phyloP scores from a whole-genome alignment of 2,888 invertebrate species.

The Brachyptera putata region DNA sequence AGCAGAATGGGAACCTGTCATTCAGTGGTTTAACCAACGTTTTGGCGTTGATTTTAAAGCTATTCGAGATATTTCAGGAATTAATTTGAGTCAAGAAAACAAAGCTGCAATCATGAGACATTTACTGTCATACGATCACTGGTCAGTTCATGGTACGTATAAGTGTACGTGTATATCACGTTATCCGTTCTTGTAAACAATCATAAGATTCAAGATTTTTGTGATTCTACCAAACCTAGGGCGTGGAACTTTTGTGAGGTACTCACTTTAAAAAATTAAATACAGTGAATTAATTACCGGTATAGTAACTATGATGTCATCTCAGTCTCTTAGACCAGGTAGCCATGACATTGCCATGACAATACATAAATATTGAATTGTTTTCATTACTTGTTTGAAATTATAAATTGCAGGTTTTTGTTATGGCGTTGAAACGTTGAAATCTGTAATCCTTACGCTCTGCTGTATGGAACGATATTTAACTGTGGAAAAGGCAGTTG shows the following conservation, averaged over 20 bases:
- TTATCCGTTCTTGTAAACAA: too few relatives aligned
- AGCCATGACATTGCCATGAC: too few relatives aligned
- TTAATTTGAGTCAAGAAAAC: constrained; percentile 60
- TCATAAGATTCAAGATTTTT: too few relatives aligned
- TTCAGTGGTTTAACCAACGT: constrained; percentile 83
- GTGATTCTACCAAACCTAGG: neutral
- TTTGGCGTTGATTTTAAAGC: constrained; percentile 69
- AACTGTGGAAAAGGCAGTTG: constrained; percentile 74
- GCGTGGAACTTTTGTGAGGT: neutral
- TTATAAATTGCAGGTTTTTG: constrained; percentile 62
- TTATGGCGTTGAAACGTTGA: constrained; percentile 83
- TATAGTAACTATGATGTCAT: too few relatives aligned
- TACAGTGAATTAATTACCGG: neutral
- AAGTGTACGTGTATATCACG: too few relatives aligned
- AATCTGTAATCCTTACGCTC: constrained; percentile 82
- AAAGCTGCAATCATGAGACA: constrained; percentile 67
- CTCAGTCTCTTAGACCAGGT: too few relatives aligned
- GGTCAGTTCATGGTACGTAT: constrained; percentile 72
- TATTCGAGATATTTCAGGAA: constrained; percentile 65
- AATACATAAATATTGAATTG: neutral
- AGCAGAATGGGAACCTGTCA: constrained; percentile 83
- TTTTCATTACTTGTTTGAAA: neutral
- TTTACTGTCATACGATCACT: constrained; percentile 75
- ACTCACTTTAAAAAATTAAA: too few relatives aligned
- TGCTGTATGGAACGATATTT: constrained; percentile 77